These are phyloP conservation scores for Drosophila nigricruria DNA, from an alignment of 2,888 invertebrate genomes.

Conservation along the genomic window DNA sequence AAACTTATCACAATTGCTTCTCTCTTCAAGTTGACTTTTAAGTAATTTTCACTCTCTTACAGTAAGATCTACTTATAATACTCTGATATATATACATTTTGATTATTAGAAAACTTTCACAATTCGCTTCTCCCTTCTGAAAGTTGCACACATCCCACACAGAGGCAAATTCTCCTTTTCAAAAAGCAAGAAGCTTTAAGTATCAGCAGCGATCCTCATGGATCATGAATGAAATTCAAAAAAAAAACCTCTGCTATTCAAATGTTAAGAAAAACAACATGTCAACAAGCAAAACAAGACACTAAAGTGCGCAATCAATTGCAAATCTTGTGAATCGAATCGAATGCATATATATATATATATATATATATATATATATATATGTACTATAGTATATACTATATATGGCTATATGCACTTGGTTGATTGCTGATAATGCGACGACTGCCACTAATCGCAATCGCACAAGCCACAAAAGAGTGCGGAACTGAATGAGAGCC, in stretches of 20 bases:
- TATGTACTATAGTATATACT: not conserved
- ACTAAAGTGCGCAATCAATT: conserved; percentile 18
- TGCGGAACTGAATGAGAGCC: conserved; percentile 8
- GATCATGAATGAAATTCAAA: not conserved
- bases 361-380: not conserved
- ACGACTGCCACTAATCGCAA: conserved; percentile 11
- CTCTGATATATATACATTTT: too few relatives aligned
- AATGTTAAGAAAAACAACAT: not conserved
- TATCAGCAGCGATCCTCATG: not conserved
- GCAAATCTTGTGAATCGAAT: conserved; percentile 35
- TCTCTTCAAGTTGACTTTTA: not conserved
- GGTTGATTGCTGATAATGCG: conserved; percentile 17
- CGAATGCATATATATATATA: not conserved
- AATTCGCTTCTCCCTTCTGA: not conserved
- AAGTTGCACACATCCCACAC: not conserved
- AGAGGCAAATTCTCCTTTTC: too few relatives aligned
- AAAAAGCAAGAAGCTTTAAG: not conserved
- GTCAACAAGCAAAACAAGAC: not conserved
- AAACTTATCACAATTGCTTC: too few relatives aligned
- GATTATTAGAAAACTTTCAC: not conserved
- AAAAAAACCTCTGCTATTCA: conserved; percentile 3
- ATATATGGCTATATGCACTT: not conserved
- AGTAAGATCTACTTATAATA: too few relatives aligned
- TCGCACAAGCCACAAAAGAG: conserved; percentile 2
- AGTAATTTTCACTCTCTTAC: not conserved